Conservation (phyloP, 2,888 invertebrate genomes). For the Scaptomyza tumidula region DNA sequence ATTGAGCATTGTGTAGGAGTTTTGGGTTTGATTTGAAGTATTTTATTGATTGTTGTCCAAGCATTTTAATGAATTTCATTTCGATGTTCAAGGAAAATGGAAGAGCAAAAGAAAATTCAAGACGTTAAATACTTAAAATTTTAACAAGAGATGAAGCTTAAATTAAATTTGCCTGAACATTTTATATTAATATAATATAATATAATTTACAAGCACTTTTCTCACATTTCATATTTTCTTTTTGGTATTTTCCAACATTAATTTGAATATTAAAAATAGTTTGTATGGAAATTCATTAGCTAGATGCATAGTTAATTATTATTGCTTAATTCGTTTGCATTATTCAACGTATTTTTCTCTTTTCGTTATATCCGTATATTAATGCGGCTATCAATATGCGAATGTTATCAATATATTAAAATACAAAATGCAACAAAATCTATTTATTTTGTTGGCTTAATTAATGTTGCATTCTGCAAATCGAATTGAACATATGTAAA, state of each 20-base stretch:
- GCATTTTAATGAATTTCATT: conserved; percentile 38
- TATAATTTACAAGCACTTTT: no score
- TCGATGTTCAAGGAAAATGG: conserved; percentile 18
- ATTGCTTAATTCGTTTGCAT: conserved; percentile 17
- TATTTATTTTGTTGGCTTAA: conserved; percentile 31
- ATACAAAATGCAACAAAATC: not conserved
- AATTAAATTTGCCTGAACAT: conserved; percentile 1
- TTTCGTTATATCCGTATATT: conserved; percentile 32
- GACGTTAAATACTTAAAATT: conserved; percentile 7
- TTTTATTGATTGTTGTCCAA: conserved; percentile 2
- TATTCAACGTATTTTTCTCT: conserved; percentile 22
- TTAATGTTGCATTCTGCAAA: conserved; percentile 32
- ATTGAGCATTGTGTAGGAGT: not conserved
- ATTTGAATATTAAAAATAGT: not conserved
- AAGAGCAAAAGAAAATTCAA: conserved; percentile 19
- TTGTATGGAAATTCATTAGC: not conserved
- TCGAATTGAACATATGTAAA: conserved; percentile 18
- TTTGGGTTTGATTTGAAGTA: not conserved
- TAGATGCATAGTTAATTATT: conserved; percentile 14
- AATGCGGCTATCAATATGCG: conserved; percentile 26
- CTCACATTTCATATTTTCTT: not conserved
- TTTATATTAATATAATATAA: no score
- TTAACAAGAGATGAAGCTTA: no score
- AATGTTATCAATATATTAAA: conserved; percentile 20
- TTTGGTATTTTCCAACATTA: not conserved